Percentiles rank a stretch among this genome's conserved stretches.
phyloP scores from a whole-genome alignment of 2,888 invertebrate species.

The Blomia tropicalis region DNA sequence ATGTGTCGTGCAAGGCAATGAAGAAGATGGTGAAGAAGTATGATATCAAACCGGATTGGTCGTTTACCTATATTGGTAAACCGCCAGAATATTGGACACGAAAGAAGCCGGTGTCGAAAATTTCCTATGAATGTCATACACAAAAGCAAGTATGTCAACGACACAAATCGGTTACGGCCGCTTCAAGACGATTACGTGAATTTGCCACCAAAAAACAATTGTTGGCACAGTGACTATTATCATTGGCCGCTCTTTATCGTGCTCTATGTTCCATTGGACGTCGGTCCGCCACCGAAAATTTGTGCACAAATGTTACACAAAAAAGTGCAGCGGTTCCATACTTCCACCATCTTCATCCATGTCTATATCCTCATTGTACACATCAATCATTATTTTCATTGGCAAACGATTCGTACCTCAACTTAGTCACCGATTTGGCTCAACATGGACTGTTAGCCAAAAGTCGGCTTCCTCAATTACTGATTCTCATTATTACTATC shows the following conservation, averaged over 20 bases:
- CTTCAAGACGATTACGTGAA: not conserved
- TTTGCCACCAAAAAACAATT: not conserved
- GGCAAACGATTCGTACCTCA: too few relatives aligned
- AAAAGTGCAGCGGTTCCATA: too few relatives aligned
- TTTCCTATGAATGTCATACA: conserved; percentile 1
- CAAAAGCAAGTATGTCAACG: not conserved
- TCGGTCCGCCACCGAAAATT: too few relatives aligned
- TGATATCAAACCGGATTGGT: conserved; percentile 3
- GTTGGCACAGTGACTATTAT: not conserved
- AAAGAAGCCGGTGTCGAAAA: conserved; percentile 4
- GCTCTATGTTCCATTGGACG: too few relatives aligned
- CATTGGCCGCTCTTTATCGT: not conserved
- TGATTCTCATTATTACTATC: too few relatives aligned
- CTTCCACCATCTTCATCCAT: too few relatives aligned
- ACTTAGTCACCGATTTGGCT: too few relatives aligned
- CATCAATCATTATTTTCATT: too few relatives aligned
- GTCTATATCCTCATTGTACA: too few relatives aligned
- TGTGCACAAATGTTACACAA: too few relatives aligned
- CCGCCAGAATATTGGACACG: conserved; percentile 8
- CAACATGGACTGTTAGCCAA: too few relatives aligned
- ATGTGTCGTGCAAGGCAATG: conserved; percentile 4
- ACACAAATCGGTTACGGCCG: not conserved
- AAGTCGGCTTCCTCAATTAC: too few relatives aligned
- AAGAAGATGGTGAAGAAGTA: conserved; percentile 7
- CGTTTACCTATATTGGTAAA: conserved; percentile 10